Evolutionary conservation across 2,113 vertebrate genomes (phyloP), one percentile per base, ranked within the genome.

Genomic region (Oostethus manadensis): DNA sequence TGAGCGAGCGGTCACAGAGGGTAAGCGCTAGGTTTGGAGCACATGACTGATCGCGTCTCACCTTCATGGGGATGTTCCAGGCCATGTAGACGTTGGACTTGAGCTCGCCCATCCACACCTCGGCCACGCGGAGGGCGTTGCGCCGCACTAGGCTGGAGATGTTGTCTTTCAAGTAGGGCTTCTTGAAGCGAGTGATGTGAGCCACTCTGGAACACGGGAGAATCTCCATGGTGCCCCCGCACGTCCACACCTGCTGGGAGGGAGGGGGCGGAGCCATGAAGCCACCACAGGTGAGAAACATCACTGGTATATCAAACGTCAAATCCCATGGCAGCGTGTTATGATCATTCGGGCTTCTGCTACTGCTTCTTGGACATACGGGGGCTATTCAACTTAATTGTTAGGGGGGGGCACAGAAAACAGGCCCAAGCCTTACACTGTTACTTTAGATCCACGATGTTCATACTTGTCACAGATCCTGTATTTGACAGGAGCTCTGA

Each of bases 41-140:
- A 8, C 3, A n/a, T 15, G 17, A 14, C 10, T 40, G 33, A 40
- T 6, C 1, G 26, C 38, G 44, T 17, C 77, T 79, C 88, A 97
- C 97, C 91, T 96, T 92, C 81, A 98, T 88, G 0, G 96, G 96
- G 74, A 98, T 90, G 82, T 99, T 99, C 97, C 97, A 99, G 0
- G 96, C 96, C n/a, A 97, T 89, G 88, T 99, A 98, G 21, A 98
- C 95, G 0, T 93, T 93, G 26, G 92, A 93, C 66, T 97, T 99
- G 86, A 94, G 95, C 20, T 95, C 90, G 0, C 98, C 97, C 94
- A 99, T 93, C 97, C 97, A 99, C 55, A 99, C 95, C 76, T 99
- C 97, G 0, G 97, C 97, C 60, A 99, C 97, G 0, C 97, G 92
- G 21, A 99, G 89, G 0, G 95, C 94, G 0, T 99, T 99, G 45